Conservation (phyloP, 2,888 invertebrate species). For the Drosophila planitibia region DNA sequence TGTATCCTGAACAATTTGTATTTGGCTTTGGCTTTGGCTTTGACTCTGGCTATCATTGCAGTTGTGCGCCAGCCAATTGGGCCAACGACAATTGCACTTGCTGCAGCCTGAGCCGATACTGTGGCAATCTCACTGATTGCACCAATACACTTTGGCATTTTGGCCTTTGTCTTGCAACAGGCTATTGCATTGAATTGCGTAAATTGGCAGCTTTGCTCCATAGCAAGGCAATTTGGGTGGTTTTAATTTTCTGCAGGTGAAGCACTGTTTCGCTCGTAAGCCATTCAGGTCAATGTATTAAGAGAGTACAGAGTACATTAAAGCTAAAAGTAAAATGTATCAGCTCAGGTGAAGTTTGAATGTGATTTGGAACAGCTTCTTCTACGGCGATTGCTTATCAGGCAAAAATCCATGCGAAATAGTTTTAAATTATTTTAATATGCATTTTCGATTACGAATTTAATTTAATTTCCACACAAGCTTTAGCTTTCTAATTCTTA, state of each 20-base stretch:
- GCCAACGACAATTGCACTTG: slow-evolving; percentile 51
- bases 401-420: background rate
- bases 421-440: background rate
- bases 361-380: background rate
- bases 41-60: background rate
- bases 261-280: background rate
- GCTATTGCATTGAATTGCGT: slow-evolving; percentile 67
- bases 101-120: slow-evolving; percentile 17
- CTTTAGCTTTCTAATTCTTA: background rate
- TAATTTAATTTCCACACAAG: background rate
- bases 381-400: background rate
- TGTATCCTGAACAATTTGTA: slow-evolving; percentile 13
- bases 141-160: slow-evolving; percentile 61
- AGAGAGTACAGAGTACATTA: background rate
- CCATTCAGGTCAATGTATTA: background rate
- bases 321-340: background rate
- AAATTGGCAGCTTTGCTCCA: slow-evolving; percentile 53
- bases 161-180: slow-evolving; percentile 63
- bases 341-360: background rate
- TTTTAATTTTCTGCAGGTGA: slow-evolving; percentile 5
- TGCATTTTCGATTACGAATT: background rate
- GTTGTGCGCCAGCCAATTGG: slow-evolving; percentile 21
- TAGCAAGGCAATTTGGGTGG: background rate
- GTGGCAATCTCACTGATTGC: slow-evolving; percentile 71
- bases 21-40: slow-evolving; percentile 1